These are phyloP conservation scores for Condylostylus longicornis DNA, from an alignment of 1,140 invertebrate species.

Conservation along the genomic window DNA sequence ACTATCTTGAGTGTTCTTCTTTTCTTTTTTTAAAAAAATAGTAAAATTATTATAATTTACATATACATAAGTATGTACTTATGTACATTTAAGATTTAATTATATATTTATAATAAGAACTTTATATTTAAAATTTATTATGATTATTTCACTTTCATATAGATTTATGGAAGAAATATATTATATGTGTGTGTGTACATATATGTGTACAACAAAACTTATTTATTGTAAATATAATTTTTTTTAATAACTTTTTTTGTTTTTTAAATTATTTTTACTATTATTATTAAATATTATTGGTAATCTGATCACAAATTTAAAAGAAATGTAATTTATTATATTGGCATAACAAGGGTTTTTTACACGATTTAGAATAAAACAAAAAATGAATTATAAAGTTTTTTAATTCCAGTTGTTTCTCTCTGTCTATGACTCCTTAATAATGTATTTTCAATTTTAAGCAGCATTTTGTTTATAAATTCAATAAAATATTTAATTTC, in stretches of 20 bases:
- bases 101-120: too few species aligned
- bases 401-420: conserved; percentile 66
- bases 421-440: conserved; percentile 62
- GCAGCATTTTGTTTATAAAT: conserved; percentile 39
- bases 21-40: too few species aligned
- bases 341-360: too few species aligned
- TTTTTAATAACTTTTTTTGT: conserved; percentile 8
- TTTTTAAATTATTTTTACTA: conserved; percentile 14
- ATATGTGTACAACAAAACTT: conserved; percentile 17
- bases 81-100: too few species aligned
- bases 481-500: conserved; percentile 19
- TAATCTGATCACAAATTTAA: not conserved
- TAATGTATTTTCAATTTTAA: conserved; percentile 51
- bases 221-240: conserved; percentile 6
- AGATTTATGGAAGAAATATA: too few species aligned
- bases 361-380: conserved; percentile 71
- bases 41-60: too few species aligned
- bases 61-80: too few species aligned
- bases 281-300: conserved; percentile 18
- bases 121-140: not conserved
- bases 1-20: too few species aligned
- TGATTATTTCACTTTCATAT: too few species aligned
- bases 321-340: not conserved
- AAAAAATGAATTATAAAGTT: conserved; percentile 70
- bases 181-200: too few species aligned